Percentiles rank a stretch among this genome's conserved stretches.
phyloP scores from a whole-genome alignment of 2,888 invertebrate genomes.

The Hydroisotoma schaefferi region DNA sequence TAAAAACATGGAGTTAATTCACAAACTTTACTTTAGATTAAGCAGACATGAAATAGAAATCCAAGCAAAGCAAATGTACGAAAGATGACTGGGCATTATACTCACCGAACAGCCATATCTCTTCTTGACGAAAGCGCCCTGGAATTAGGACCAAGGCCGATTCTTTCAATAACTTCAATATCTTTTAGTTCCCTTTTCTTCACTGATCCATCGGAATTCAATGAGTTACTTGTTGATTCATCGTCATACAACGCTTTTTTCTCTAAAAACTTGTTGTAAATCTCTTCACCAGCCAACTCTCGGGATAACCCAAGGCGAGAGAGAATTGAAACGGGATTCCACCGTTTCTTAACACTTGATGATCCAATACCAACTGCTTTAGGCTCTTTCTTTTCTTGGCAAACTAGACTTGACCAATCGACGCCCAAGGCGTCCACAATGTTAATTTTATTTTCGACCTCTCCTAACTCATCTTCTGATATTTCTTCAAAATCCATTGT shows the following conservation, averaged over 20 bases:
- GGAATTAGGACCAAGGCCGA: conserved; percentile 65
- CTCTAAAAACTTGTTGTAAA: conserved; percentile 55
- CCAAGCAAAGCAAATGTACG: too few relatives aligned
- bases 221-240: too few relatives aligned
- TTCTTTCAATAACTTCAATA: conserved; percentile 38
- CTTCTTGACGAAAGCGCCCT: conserved; percentile 74
- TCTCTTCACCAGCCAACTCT: conserved; percentile 68
- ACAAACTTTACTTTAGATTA: too few relatives aligned
- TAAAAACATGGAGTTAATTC: too few relatives aligned
- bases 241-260: too few relatives aligned
- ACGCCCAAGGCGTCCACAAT: conserved; percentile 92
- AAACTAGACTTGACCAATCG: conserved; percentile 84
- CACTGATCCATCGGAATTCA: too few relatives aligned
- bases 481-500: conserved; percentile 83
- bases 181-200: conserved; percentile 34
- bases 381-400: conserved; percentile 56
- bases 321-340: conserved; percentile 66
- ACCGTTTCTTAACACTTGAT: conserved; percentile 64
- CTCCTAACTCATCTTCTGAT: conserved; percentile 76
- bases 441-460: conserved; percentile 67
- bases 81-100: too few relatives aligned
- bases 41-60: too few relatives aligned
- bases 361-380: conserved; percentile 55
- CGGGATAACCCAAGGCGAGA: conserved; percentile 76
- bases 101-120: conserved; percentile 66